Conservation (phyloP, 1,140 invertebrate genomes). For the Drosophila kurseongensis region DNA sequence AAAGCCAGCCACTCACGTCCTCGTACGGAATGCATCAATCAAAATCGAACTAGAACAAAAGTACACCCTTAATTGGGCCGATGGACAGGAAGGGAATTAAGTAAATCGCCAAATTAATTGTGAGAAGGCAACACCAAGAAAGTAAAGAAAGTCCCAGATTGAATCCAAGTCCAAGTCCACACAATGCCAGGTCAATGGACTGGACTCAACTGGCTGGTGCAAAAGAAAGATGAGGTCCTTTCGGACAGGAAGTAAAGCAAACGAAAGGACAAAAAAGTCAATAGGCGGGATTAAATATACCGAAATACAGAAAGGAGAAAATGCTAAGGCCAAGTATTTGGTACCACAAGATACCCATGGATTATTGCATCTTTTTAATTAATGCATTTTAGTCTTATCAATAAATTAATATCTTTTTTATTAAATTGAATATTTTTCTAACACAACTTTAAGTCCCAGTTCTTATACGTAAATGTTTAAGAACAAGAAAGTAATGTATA, state of each 20-base stretch:
- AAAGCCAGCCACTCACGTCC: conserved; percentile 24
- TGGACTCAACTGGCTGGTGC: conserved; percentile 11
- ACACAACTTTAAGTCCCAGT: too few relatives aligned
- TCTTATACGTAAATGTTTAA: too few relatives aligned
- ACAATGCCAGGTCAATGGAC: conserved; percentile 41
- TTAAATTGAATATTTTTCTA: too few relatives aligned
- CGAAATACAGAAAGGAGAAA: neutral
- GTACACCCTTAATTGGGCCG: neutral
- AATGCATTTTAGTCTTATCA: too few relatives aligned
- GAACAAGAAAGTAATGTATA: too few relatives aligned
- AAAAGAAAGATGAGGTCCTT: conserved; percentile 3
- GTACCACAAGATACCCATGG: neutral
- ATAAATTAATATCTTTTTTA: too few relatives aligned
- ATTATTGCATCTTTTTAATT: neutral
- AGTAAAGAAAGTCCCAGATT: neutral
- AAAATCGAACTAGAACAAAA: conserved; percentile 21
- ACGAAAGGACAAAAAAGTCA: conserved; percentile 6
- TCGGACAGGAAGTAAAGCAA: conserved; percentile 16
- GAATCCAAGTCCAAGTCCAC: neutral
- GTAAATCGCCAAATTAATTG: conserved; percentile 74
- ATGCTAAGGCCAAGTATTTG: neutral
- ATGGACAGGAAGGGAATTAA: conserved; percentile 53
- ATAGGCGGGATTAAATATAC: neutral
- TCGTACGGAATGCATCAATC: conserved; percentile 40
- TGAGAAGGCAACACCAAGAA: conserved; percentile 1